A percentile compares a stretch with the other conserved stretches of the same genome.
Evolutionary conservation across 2,113 vertebrate genomes (phyloP).

Genomic region (Scopus umbretta): DNA sequence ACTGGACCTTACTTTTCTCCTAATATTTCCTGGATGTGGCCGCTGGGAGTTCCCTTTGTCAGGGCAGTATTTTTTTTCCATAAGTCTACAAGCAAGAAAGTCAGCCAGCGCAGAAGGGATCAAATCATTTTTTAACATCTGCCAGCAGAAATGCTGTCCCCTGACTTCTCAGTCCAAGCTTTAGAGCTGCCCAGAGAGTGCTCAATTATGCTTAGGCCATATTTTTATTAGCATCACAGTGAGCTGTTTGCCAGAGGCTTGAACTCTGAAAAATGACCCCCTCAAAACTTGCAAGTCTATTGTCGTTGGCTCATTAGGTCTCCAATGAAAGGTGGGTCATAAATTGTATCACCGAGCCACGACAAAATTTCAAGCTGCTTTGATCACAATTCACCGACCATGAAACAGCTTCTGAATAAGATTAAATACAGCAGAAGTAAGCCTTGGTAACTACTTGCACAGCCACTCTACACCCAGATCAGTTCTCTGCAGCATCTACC

Average conservation of each 20-base stretch:
- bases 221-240: constrained; percentile 19
- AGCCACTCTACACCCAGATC: not conserved
- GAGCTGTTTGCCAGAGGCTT: not conserved
- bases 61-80: not conserved
- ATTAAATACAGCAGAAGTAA: not conserved
- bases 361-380: not conserved
- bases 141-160: not conserved
- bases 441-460: not conserved
- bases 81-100: not conserved
- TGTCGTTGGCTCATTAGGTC: constrained; percentile 7
- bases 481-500: not conserved
- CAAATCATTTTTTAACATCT: not conserved
- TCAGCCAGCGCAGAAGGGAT: not conserved
- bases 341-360: not conserved
- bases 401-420: not conserved
- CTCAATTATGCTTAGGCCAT: constrained; percentile 6
- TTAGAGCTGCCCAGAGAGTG: constrained; percentile 24
- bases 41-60: not conserved
- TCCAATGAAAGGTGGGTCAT: not conserved
- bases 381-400: not conserved
- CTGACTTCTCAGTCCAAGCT: not conserved
- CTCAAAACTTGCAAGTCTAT: not conserved
- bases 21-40: not conserved
- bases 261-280: constrained; percentile 20
- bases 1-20: not conserved